phyloP scores from a whole-genome alignment of 2,888 invertebrate species.

The Netelia melanura region DNA sequence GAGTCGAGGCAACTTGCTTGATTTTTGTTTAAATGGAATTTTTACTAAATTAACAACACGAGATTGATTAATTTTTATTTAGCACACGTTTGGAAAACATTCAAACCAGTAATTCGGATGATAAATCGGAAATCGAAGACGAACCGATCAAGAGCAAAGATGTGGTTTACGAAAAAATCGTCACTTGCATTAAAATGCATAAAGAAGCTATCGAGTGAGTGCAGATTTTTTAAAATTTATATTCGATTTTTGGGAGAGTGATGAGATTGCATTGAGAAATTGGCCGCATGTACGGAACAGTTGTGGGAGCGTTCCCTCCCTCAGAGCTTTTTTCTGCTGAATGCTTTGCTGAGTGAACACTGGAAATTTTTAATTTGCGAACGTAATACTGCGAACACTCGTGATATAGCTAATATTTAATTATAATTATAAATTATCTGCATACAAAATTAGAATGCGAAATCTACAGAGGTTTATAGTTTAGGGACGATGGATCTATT shows the following conservation, averaged over 20 bases:
- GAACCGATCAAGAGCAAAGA: neutral
- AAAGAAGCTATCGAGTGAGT: constrained; percentile 59
- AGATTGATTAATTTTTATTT: constrained; percentile 1
- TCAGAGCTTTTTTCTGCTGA: too few species aligned
- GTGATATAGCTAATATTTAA: too few species aligned
- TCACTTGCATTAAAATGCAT: constrained; percentile 57
- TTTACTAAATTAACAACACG: neutral
- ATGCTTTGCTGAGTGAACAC: too few species aligned
- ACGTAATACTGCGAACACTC: too few species aligned
- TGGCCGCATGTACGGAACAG: too few species aligned
- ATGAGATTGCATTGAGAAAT: neutral
- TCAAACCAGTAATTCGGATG: neutral
- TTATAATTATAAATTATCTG: too few species aligned
- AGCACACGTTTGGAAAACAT: constrained; percentile 55
- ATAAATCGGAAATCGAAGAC: neutral
- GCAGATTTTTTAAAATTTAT: constrained; percentile 1
- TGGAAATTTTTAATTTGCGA: too few species aligned
- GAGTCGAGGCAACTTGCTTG: neutral
- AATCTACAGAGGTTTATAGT: too few species aligned
- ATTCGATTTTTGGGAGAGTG: neutral
- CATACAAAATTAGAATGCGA: too few species aligned
- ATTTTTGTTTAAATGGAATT: neutral
- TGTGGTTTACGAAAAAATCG: constrained; percentile 48
- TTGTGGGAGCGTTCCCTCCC: too few species aligned
- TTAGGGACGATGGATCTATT: too few species aligned